Evolutionary conservation across 2,797 vertebrate genomes (phyloP), one percentile per base, ranked within the genome.

Genomic region (Oreochromis mossambicus): DNA sequence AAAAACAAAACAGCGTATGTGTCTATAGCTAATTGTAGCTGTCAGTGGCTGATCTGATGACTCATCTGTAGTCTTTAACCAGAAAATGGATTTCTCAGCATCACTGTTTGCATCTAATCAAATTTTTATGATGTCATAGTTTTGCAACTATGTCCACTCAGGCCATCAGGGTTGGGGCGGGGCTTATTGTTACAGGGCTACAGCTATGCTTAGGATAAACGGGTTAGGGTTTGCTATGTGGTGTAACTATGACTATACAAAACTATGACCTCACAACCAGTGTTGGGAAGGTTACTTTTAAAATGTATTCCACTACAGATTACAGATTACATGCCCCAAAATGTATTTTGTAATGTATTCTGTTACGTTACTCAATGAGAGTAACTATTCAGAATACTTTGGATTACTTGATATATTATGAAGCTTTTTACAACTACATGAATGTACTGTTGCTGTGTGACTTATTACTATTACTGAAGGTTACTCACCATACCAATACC

Each of bases 291-390:
- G 13, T 29, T 55, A 29, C 4, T 55, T 55, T 29, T 3, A 8
- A 14, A 56, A 7, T 54, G 52, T 24, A 24, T 7, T 0, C 21
- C 6, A 13, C 0, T 54, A 13, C 21, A 54, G 52, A 54, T 24
- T 24, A 24, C 51, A 54, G 29, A 24, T 1, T 54, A 54, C 52
- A 24, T 3, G 52, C 1, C 6, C 52, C 1, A 2, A 54, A 46
- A 13, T 26, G 12, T 54, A 54, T 54, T 24, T 0, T 54, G 52
- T 24, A 24, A 54, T 0, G 0, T 54, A 7, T 54, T 54, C 11
- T 0, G 0, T 54, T 7, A 24, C 1, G 0, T 24, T 52, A 52
- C 51, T 52, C n/a, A 12, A 0, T 12, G 10, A 52, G 5, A 21
- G 51, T 52, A 52, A 52, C 3, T 52, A 52, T 24, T 54, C 21